Conservation (phyloP, 2,113 vertebrate genomes). For the Trichechus manatus region DNA sequence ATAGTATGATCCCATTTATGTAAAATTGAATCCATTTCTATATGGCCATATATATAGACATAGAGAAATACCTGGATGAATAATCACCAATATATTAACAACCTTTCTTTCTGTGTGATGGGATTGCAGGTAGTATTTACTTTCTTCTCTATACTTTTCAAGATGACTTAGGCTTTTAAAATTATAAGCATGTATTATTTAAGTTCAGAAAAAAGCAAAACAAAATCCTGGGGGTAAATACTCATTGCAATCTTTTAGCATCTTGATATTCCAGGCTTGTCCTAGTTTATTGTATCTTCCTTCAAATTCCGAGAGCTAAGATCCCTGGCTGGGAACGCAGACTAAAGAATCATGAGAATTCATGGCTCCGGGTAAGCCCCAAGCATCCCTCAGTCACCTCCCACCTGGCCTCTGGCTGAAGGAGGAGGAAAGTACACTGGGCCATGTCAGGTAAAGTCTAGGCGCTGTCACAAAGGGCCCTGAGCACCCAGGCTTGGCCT, state of each 20-base stretch:
- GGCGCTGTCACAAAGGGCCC: background rate
- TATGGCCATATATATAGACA: background rate
- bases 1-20: background rate
- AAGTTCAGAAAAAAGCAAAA: background rate
- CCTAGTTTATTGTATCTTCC: background rate
- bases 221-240: background rate
- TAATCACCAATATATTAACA: background rate
- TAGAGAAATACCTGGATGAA: background rate
- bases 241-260: too few relatives aligned
- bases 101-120: background rate
- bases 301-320: background rate
- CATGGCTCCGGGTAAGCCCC: background rate
- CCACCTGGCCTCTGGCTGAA: background rate
- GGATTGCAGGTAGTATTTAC: background rate
- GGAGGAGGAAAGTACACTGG: background rate
- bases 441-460: rapidly evolving
- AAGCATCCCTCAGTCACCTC: background rate
- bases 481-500: rapidly evolving
- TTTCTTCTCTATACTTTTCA: background rate
- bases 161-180: background rate
- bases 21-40: background rate
- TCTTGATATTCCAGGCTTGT: background rate
- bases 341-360: too few relatives aligned
- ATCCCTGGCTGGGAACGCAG: background rate
- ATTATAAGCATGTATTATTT: background rate